Evolutionary conservation across 1,140 invertebrate genomes (phyloP).

Genomic region (Proales similis): DNA sequence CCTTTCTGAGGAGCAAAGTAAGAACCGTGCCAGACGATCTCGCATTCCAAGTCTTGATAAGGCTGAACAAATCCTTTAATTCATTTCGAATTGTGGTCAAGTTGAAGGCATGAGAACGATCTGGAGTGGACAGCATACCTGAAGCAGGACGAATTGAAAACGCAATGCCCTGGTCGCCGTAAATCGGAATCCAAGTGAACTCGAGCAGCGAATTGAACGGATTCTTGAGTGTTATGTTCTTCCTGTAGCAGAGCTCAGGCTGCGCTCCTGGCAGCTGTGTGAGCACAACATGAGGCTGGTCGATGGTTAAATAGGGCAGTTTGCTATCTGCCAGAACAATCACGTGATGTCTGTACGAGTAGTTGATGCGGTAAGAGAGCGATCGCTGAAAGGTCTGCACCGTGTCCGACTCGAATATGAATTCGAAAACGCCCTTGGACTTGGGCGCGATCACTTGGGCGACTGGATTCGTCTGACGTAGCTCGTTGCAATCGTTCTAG

Average conservation of each 20-base stretch:
- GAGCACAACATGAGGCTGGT: slow-evolving; percentile 43
- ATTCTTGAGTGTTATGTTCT: slow-evolving; percentile 49
- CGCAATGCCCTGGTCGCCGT: slow-evolving; percentile 49
- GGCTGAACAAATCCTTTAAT: slow-evolving; percentile 46
- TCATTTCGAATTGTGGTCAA: not conserved
- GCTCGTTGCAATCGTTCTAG: slow-evolving; percentile 48
- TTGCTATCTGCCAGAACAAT: slow-evolving; percentile 49
- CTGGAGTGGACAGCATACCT: slow-evolving; percentile 39
- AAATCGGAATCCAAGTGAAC: slow-evolving; percentile 50
- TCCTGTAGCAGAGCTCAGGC: slow-evolving; percentile 47
- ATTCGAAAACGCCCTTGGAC: slow-evolving; percentile 49
- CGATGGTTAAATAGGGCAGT: slow-evolving; percentile 46
- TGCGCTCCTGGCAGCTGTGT: slow-evolving; percentile 45
- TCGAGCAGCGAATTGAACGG: slow-evolving; percentile 49
- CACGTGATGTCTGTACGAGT: slow-evolving; percentile 49
- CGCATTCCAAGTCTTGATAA: slow-evolving; percentile 50
- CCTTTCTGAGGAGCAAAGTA: slow-evolving; percentile 51
- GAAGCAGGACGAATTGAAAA: slow-evolving; percentile 51
- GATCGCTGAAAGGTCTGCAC: slow-evolving; percentile 52
- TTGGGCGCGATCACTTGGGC: slow-evolving; percentile 51
- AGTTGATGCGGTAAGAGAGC: slow-evolving; percentile 49
- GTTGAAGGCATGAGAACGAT: not conserved
- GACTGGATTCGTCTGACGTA: slow-evolving; percentile 51
- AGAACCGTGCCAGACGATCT: slow-evolving; percentile 53
- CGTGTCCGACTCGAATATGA: slow-evolving; percentile 51